Conservation (phyloP, 2,888 invertebrate genomes). For the Steromphala cineraria region DNA sequence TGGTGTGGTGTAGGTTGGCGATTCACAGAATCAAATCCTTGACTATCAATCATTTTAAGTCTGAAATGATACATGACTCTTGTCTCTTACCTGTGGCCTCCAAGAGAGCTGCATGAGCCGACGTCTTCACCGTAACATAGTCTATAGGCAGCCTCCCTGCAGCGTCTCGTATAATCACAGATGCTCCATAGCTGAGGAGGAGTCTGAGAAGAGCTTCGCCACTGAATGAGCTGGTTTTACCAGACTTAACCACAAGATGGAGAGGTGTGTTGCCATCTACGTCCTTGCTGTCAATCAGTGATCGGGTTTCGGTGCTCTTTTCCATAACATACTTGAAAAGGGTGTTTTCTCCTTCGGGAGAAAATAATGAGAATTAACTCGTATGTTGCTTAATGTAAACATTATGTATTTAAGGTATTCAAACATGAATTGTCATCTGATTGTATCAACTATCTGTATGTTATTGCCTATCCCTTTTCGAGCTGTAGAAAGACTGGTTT, state of each 20-base stretch:
- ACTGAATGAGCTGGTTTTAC: conserved; percentile 22
- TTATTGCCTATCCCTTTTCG: too few relatives aligned
- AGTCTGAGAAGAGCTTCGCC: conserved; percentile 23
- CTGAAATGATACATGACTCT: background rate
- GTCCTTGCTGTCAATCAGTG: conserved; percentile 18
- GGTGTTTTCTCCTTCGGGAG: background rate
- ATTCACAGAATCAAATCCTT: too few relatives aligned
- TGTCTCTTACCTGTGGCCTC: conserved; percentile 23
- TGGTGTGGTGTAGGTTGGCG: background rate
- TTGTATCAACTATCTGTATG: too few relatives aligned
- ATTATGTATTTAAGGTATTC: too few relatives aligned
- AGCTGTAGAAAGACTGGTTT: too few relatives aligned
- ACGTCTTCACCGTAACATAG: conserved; percentile 35
- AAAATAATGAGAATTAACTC: too few relatives aligned
- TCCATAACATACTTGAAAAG: background rate
- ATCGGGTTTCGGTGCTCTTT: background rate
- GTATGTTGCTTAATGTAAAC: too few relatives aligned
- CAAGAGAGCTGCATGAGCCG: conserved; percentile 29
- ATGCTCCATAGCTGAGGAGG: conserved; percentile 40
- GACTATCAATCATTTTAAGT: background rate
- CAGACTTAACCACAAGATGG: conserved; percentile 41
- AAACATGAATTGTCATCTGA: too few relatives aligned
- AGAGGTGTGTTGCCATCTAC: conserved; percentile 35
- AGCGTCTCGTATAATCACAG: conserved; percentile 32
- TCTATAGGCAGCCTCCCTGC: conserved; percentile 38